Evolutionary conservation across 37 sponge, comb jelly and placozoan species (phyloP), one percentile per base, ranked within the genome.

Genomic region (Theonella swinhoei): DNA sequence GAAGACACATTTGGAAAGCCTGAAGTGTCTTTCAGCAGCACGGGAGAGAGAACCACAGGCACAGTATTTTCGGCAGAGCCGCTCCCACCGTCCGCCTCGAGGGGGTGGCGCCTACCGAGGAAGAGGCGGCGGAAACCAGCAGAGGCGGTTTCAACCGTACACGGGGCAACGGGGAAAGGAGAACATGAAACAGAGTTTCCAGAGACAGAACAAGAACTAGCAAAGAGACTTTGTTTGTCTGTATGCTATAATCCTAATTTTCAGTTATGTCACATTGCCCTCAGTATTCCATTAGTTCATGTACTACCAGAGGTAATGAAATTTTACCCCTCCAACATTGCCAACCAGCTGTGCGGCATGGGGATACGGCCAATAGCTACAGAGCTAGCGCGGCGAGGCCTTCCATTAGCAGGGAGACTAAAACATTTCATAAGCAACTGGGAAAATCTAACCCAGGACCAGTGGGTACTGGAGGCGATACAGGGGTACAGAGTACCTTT

Each of bases 101-200:
- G 26, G 47, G 25, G 29, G 75, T 9, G 58, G 58, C 75, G 37
- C 26, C 71, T 34, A 70, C 39, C 7, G 38, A 5, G 38, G 71
- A 30, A 70, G 71, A 70, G 71, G 71, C 71, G 30, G 29, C 5
- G n/a, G 66, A 65, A 65, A 26, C 66, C 29, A 20, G 66, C 29
- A 23, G 66, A 29, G 66, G 19, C 66, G 66, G 30, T 65, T 47
- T 14, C 54, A 47, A 47, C 54, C 54, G 11, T 47, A 47, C 54
- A 47, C 7, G n/a, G n/a, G n/a, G n/a, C n/a, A 7, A 47, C 54
- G 14, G 11, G 14, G 54, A 47, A 47, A 7, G 14, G 54, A 47
- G 54, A 47, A 47, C 7, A 47, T 17, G 54, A 47, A 47, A 47
- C n/a, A 47, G 11, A 14, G 54, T 14, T 47, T 47, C 54, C 54